A percentile compares a stretch with the other conserved stretches of the same genome.
phyloP scores from a whole-genome alignment of 2,113 vertebrate species.

The Amazona vittata region DNA sequence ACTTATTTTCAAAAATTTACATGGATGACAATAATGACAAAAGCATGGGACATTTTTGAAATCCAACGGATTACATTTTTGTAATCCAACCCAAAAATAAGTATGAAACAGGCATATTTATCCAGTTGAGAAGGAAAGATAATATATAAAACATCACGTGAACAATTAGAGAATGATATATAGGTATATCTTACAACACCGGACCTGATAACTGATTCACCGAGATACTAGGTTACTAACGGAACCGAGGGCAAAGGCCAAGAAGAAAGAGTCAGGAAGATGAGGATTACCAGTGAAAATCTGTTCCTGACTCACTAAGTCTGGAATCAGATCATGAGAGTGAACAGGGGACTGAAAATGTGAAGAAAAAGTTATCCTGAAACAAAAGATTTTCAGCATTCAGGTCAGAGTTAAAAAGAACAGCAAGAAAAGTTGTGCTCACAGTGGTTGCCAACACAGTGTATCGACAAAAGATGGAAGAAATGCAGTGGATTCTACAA shows the following conservation, averaged over 20 bases:
- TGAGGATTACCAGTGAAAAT: neutral
- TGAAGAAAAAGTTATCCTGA: neutral
- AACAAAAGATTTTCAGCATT: neutral
- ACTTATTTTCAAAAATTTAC: neutral
- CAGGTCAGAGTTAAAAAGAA: neutral
- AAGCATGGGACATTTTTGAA: neutral
- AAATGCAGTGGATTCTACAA: neutral
- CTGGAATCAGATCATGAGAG: neutral
- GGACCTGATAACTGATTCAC: neutral
- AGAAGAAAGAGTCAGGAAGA: neutral
- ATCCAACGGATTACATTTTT: neutral
- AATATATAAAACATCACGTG: neutral
- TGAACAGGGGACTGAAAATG: neutral
- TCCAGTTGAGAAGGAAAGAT: neutral
- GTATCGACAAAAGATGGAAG: neutral
- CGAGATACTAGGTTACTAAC: neutral
- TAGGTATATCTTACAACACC: neutral
- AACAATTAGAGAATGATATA: neutral
- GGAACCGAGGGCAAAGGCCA: neutral
- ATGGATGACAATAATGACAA: neutral
- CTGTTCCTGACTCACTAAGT: neutral
- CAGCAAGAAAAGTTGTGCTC: neutral
- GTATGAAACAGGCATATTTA: neutral
- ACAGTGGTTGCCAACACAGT: neutral
- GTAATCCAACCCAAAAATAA: neutral